Conservation (phyloP, 1,140 invertebrate genomes). For the Trichonephila inaurata region DNA sequence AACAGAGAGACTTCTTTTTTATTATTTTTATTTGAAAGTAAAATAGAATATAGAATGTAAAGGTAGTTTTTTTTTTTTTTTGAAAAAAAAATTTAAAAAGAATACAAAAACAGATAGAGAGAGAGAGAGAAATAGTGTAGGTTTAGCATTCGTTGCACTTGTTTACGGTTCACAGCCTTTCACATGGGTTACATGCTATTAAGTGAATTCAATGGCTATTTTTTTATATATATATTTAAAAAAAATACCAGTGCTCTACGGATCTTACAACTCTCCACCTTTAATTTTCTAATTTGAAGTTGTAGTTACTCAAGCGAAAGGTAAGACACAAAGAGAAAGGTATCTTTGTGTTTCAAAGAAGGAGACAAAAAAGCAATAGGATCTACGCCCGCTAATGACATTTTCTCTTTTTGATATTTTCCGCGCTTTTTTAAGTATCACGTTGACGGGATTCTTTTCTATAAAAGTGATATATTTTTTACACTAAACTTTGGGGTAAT, state of each 20-base stretch:
- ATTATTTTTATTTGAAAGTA: not conserved
- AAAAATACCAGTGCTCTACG: not conserved
- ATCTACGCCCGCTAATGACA: constrained; percentile 5
- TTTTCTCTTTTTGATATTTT: not conserved
- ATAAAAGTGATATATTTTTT: too few species aligned
- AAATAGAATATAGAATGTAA: not conserved
- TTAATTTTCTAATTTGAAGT: constrained; percentile 23
- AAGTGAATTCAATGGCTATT: not conserved
- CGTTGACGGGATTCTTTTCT: too few species aligned
- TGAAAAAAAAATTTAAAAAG: not conserved
- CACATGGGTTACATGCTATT: constrained; percentile 10
- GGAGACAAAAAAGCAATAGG: not conserved
- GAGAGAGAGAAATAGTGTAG: not conserved
- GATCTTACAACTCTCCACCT: not conserved
- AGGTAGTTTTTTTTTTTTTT: not conserved
- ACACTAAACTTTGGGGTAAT: too few species aligned
- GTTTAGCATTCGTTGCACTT: constrained; percentile 10
- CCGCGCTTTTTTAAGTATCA: too few species aligned
- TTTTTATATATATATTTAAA: not conserved
- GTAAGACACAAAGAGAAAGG: not conserved
- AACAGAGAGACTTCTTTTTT: not conserved
- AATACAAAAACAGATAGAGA: not conserved
- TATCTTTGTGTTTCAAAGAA: not conserved
- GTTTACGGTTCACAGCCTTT: not conserved
- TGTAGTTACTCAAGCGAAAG: not conserved